phyloP scores from a whole-genome alignment of 2,113 vertebrate species.

The Aleadryas rufinucha region DNA sequence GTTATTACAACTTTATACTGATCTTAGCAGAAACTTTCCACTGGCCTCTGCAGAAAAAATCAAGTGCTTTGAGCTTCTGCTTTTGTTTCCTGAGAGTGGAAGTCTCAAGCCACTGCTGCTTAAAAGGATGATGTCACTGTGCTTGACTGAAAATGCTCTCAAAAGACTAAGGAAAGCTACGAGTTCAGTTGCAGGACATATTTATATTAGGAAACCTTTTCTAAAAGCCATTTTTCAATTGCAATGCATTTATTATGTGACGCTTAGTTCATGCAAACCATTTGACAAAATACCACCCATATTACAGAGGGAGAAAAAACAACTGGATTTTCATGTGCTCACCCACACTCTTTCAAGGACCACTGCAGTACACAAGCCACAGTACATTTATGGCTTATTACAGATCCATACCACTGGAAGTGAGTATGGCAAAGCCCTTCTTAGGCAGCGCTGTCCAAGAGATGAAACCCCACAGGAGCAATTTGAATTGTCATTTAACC shows the following conservation, averaged over 20 bases:
- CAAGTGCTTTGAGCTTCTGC: not conserved
- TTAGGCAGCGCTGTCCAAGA: not conserved
- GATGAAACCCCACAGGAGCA: not conserved
- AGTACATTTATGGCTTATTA: not conserved
- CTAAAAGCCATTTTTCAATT: not conserved
- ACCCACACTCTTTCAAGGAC: not conserved
- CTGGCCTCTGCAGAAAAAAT: not conserved
- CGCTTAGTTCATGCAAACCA: not conserved
- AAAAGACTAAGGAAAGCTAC: not conserved
- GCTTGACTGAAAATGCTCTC: not conserved
- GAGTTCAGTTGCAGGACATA: not conserved
- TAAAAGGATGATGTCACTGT: not conserved
- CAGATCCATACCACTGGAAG: not conserved
- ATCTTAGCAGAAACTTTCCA: not conserved
- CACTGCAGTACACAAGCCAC: not conserved
- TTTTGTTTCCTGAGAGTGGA: not conserved
- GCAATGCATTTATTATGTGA: not conserved
- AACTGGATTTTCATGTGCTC: not conserved
- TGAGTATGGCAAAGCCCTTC: not conserved
- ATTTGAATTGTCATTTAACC: not conserved
- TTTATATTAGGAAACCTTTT: not conserved
- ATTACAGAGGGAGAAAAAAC: not conserved
- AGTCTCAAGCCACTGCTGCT: not conserved
- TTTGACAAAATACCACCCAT: not conserved
- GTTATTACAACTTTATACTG: not conserved